Percentiles rank a stretch among this genome's conserved stretches.
These are phyloP conservation scores for Stichopus chloronotus DNA, from an alignment of 35 echinoderm and acorn worm genomes.

Conservation along the genomic window DNA sequence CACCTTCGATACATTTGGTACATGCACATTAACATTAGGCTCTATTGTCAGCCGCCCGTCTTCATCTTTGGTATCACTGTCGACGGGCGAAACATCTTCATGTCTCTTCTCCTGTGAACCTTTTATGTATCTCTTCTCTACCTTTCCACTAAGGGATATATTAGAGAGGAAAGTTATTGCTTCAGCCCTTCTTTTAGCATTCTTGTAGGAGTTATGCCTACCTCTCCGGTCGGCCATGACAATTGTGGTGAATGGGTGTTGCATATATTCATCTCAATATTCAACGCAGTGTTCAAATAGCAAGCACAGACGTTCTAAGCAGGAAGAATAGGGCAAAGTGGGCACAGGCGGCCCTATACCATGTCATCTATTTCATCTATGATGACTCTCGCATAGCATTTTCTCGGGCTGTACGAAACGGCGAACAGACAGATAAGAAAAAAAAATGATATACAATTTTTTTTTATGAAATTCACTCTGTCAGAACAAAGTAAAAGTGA, in stretches of 20 bases:
- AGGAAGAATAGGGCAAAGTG: too few species aligned
- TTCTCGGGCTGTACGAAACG: too few species aligned
- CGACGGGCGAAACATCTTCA: not conserved
- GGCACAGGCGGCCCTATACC: too few species aligned
- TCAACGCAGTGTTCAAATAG: not conserved
- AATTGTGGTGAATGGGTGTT: not conserved
- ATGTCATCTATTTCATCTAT: too few species aligned
- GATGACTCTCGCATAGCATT: too few species aligned
- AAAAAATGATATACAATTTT: too few species aligned
- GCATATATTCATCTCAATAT: not conserved
- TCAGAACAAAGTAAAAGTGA: too few species aligned
- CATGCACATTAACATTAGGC: not conserved
- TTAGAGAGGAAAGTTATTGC: conserved; percentile 41
- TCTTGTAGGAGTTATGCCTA: conserved; percentile 34
- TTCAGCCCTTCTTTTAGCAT: conserved; percentile 54
- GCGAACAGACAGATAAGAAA: too few species aligned
- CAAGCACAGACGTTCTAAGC: too few species aligned
- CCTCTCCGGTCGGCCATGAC: conserved; percentile 25
- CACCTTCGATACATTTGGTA: not conserved
- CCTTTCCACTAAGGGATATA: conserved; percentile 41
- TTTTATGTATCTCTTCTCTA: not conserved
- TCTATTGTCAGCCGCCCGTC: not conserved
- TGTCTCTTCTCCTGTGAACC: not conserved
- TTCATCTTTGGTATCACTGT: not conserved
- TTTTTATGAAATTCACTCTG: too few species aligned